Evolutionary conservation across 2,113 vertebrate species (phyloP).

Genomic region (Psittacara wagleri): DNA sequence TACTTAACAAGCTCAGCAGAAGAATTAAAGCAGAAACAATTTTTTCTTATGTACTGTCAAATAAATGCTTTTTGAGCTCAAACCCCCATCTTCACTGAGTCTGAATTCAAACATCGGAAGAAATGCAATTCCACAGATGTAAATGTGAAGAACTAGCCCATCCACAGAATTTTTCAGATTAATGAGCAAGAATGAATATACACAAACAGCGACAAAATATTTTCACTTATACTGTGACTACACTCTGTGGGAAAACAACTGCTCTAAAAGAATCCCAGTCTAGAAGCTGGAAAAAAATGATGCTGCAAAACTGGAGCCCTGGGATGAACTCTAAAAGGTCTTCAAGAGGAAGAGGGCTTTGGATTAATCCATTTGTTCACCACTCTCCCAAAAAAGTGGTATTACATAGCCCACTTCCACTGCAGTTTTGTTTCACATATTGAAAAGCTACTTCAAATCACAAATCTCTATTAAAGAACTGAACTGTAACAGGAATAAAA

Average conservation of each 20-base stretch:
- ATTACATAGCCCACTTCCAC: background rate
- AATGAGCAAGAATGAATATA: background rate
- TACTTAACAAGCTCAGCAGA: background rate
- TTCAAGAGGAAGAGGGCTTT: background rate
- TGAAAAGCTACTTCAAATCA: background rate
- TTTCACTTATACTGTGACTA: background rate
- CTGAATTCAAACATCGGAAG: background rate
- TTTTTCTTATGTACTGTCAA: background rate
- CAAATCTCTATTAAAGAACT: background rate
- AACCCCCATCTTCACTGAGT: background rate
- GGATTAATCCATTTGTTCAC: background rate
- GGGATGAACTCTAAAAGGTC: background rate
- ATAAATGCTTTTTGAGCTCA: background rate
- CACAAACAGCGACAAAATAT: background rate
- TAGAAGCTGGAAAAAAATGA: background rate
- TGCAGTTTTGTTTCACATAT: background rate
- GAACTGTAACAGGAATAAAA: background rate
- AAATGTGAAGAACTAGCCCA: background rate
- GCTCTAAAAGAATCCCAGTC: background rate
- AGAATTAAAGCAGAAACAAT: background rate
- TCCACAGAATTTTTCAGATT: background rate
- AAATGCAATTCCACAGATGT: background rate
- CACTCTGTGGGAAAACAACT: background rate
- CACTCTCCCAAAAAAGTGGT: fast-evolving
- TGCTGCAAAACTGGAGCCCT: background rate